phyloP scores from a whole-genome alignment of 2,797 vertebrate species.

The Neopelma chrysocephalum region DNA sequence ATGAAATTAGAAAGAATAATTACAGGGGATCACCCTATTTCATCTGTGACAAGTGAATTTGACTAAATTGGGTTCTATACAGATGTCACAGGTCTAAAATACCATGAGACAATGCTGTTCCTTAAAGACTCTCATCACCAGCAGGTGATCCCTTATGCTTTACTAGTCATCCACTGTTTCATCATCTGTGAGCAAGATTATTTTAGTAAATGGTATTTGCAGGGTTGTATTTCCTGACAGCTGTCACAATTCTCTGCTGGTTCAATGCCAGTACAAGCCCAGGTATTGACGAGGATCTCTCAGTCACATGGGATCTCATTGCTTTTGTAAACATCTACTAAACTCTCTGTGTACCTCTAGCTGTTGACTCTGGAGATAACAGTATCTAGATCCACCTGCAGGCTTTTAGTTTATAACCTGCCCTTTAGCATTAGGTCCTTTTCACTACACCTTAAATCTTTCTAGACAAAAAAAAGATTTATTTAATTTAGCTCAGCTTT shows the following conservation, averaged over 20 bases:
- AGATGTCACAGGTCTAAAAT: background rate
- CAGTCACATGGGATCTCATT: background rate
- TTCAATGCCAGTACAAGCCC: background rate
- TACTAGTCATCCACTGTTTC: background rate
- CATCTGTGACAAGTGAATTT: background rate
- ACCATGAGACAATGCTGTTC: background rate
- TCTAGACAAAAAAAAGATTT: background rate
- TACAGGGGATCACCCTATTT: background rate
- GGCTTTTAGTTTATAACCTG: background rate
- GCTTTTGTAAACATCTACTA: background rate
- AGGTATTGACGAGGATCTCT: background rate
- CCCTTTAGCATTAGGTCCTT: background rate
- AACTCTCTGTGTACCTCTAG: background rate
- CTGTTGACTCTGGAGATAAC: slow-evolving; percentile 54
- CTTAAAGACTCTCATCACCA: background rate
- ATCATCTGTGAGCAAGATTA: background rate
- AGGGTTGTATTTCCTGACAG: background rate
- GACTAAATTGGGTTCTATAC: background rate
- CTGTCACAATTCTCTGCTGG: background rate
- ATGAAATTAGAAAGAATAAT: background rate
- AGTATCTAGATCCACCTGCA: slow-evolving; percentile 7
- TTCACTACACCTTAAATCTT: background rate
- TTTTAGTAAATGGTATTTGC: background rate
- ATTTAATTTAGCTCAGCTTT: background rate
- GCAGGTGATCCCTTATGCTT: background rate